Percentiles rank a stretch among this genome's conserved stretches.
These are phyloP conservation scores for Leucoraja erinaceus DNA, from an alignment of 2,113 vertebrate genomes.

Conservation along the genomic window DNA sequence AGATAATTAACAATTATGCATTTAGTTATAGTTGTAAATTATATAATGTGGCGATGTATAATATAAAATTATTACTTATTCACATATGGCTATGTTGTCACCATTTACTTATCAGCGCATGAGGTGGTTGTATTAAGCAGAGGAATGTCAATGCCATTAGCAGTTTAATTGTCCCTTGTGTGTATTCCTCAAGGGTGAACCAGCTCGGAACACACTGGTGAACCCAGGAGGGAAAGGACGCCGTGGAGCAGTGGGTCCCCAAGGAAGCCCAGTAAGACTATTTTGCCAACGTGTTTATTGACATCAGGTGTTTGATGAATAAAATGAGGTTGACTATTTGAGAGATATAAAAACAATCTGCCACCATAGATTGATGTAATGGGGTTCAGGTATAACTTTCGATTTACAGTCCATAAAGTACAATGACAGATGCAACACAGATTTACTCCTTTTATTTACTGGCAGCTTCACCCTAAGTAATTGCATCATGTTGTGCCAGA, in stretches of 20 bases:
- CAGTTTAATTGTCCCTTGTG: neutral
- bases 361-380: neutral
- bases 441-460: neutral
- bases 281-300: neutral
- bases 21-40: no score
- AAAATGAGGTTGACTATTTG: neutral
- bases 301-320: neutral
- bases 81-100: neutral
- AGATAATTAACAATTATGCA: no score
- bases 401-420: neutral
- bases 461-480: neutral
- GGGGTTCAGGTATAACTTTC: neutral
- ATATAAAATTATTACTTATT: no score
- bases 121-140: neutral
- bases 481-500: no score
- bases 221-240: neutral
- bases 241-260: neutral
- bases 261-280: neutral
- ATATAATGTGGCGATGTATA: no score
- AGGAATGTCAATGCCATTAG: neutral
- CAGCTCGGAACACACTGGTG: neutral
- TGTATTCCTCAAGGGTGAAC: conserved; percentile 9
- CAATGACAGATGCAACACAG: neutral
- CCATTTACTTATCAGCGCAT: neutral
- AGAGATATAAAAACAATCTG: neutral